phyloP scores from a whole-genome alignment of 2,797 vertebrate species.

The Anolis apletophallus region DNA sequence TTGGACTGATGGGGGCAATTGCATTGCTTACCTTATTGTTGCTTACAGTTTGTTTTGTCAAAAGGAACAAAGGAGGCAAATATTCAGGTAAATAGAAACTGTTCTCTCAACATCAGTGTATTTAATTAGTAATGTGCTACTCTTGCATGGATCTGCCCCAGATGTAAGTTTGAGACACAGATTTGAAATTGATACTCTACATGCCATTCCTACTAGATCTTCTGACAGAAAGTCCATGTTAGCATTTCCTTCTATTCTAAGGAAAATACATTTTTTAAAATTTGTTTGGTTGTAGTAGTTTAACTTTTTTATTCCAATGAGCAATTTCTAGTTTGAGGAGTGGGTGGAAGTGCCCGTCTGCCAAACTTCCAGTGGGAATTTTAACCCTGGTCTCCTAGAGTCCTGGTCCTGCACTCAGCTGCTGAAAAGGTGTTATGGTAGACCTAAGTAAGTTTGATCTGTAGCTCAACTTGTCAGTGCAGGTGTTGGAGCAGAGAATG shows the following conservation, averaged over 20 bases:
- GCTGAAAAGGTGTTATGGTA: not conserved
- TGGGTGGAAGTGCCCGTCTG: too few relatives aligned
- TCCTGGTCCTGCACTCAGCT: too few relatives aligned
- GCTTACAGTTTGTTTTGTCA: conserved; percentile 94
- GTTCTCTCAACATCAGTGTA: conserved; percentile 11
- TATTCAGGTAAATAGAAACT: conserved; percentile 89
- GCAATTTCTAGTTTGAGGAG: too few relatives aligned
- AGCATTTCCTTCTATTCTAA: not conserved
- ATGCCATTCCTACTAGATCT: too few relatives aligned
- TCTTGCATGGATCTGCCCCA: not conserved
- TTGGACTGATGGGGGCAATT: conserved; percentile 95
- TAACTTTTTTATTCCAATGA: not conserved
- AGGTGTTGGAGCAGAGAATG: too few relatives aligned
- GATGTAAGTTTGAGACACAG: not conserved
- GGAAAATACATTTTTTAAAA: too few relatives aligned
- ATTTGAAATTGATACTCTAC: not conserved
- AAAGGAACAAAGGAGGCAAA: conserved; percentile 97
- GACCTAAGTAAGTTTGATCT: not conserved
- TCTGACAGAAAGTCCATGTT: not conserved
- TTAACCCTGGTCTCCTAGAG: too few relatives aligned
- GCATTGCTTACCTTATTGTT: conserved; percentile 92
- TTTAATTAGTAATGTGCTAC: not conserved
- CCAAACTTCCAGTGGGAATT: too few relatives aligned
- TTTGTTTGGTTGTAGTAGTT: not conserved
- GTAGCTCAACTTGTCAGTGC: too few relatives aligned